Percentiles rank a stretch among this genome's conserved stretches.
Evolutionary conservation across 2,113 vertebrate species (phyloP).

Genomic region (Nyctereutes procyonoides): DNA sequence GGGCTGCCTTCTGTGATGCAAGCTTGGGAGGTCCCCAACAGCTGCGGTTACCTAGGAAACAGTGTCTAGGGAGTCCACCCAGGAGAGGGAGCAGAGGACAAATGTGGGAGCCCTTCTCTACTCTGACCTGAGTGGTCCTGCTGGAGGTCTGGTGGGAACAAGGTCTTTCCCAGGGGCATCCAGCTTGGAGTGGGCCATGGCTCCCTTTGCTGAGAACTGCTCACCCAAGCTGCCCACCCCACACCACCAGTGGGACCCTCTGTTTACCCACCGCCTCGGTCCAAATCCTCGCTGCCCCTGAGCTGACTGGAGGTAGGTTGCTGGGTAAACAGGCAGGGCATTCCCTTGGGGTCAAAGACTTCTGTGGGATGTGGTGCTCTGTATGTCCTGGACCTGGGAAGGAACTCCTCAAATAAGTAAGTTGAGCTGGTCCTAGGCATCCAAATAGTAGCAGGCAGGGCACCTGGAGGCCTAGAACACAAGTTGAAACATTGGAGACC

Average conservation of each 20-base stretch:
- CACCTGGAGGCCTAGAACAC: neutral
- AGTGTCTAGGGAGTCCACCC: neutral
- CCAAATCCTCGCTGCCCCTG: neutral
- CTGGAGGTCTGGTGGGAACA: neutral
- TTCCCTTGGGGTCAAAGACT: neutral
- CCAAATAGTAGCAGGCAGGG: neutral
- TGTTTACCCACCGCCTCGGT: neutral
- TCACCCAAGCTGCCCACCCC: neutral
- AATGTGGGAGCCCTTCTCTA: neutral
- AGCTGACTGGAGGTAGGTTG: fast-evolving
- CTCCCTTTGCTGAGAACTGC: neutral
- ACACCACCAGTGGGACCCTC: neutral
- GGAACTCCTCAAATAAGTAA: neutral
- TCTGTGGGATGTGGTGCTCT: neutral
- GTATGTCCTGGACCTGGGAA: neutral
- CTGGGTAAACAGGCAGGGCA: neutral
- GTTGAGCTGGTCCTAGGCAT: neutral
- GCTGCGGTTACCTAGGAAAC: neutral
- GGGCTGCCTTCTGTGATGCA: neutral
- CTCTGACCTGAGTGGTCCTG: neutral
- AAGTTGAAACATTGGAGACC: neutral
- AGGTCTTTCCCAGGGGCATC: neutral
- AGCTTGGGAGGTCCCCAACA: neutral
- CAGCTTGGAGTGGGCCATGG: neutral
- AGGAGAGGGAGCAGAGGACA: neutral